Conservation (phyloP, 2,888 invertebrate genomes). For the Actias luna region DNA sequence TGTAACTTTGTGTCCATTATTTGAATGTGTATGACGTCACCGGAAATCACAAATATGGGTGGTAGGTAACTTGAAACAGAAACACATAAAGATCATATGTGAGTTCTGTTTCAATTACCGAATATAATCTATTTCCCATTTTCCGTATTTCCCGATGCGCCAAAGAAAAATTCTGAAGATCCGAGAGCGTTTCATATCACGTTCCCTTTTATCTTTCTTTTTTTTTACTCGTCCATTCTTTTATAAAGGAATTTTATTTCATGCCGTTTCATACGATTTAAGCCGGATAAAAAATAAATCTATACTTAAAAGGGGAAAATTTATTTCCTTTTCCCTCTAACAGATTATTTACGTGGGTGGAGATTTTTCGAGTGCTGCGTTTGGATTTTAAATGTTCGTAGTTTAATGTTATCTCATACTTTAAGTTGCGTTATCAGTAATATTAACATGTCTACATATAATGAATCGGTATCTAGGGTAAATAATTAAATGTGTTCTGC, state of each 20-base stretch:
- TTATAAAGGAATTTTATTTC: slow-evolving; percentile 46
- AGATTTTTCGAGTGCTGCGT: neutral
- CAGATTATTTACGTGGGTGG: slow-evolving; percentile 6
- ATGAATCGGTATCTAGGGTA: neutral
- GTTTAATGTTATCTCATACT: neutral
- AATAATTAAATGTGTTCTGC: neutral
- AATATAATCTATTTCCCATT: slow-evolving; percentile 25
- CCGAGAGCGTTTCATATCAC: slow-evolving; percentile 56
- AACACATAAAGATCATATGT: slow-evolving; percentile 3
- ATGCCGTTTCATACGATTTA: slow-evolving; percentile 40
- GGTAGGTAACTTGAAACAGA: too few relatives aligned
- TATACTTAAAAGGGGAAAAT: slow-evolving; percentile 13
- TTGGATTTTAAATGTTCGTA: slow-evolving; percentile 1
- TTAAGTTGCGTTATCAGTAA: neutral
- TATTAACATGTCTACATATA: neutral
- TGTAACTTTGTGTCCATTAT: too few relatives aligned
- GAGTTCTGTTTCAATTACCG: slow-evolving; percentile 12
- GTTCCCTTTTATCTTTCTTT: slow-evolving; percentile 54
- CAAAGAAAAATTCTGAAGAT: slow-evolving; percentile 47
- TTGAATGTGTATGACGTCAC: neutral
- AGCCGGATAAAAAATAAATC: slow-evolving; percentile 30
- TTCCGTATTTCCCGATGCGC: slow-evolving; percentile 40
- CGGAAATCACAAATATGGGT: too few relatives aligned
- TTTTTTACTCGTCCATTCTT: slow-evolving; percentile 45
- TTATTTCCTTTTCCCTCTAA: slow-evolving; percentile 6